These are phyloP conservation scores for Protodeltote pygarga DNA, from an alignment of 2,888 invertebrate species.

Conservation along the genomic window DNA sequence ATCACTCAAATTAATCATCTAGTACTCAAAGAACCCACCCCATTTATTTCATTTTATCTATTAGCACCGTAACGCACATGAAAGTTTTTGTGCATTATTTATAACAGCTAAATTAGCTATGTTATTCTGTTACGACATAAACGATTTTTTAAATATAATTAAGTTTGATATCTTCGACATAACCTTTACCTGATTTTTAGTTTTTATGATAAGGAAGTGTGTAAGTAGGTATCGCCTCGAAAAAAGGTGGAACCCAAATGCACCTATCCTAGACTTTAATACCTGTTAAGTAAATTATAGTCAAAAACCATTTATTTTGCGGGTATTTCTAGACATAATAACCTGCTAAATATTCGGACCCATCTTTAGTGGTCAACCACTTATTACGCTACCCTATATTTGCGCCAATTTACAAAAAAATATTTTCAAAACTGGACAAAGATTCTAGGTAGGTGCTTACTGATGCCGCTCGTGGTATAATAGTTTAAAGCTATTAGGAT, in stretches of 20 bases:
- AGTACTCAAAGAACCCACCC: too few relatives aligned
- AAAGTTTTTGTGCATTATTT: too few relatives aligned
- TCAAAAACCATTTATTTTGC: slow-evolving; percentile 43
- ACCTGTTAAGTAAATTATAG: slow-evolving; percentile 44
- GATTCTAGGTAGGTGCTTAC: slow-evolving; percentile 57
- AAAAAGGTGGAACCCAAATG: slow-evolving; percentile 29
- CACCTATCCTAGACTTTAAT: slow-evolving; percentile 20
- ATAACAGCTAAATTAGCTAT: too few relatives aligned
- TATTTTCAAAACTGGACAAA: slow-evolving; percentile 49
- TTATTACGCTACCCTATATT: slow-evolving; percentile 50
- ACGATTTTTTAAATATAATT: too few relatives aligned
- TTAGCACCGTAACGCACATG: too few relatives aligned
- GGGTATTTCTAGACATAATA: slow-evolving; percentile 44
- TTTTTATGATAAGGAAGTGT: too few relatives aligned
- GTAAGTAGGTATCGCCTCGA: not conserved
- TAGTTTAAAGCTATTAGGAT: slow-evolving; percentile 82
- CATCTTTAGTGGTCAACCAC: slow-evolving; percentile 61
- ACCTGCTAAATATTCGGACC: slow-evolving; percentile 57
- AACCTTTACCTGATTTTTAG: too few relatives aligned
- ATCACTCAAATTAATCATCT: too few relatives aligned
- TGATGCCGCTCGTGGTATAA: slow-evolving; percentile 58
- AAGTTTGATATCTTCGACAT: too few relatives aligned
- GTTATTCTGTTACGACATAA: too few relatives aligned
- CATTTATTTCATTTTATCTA: too few relatives aligned
- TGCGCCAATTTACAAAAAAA: slow-evolving; percentile 35